Conservation (phyloP, 2,797 vertebrate genomes). For the Luscinia luscinia region DNA sequence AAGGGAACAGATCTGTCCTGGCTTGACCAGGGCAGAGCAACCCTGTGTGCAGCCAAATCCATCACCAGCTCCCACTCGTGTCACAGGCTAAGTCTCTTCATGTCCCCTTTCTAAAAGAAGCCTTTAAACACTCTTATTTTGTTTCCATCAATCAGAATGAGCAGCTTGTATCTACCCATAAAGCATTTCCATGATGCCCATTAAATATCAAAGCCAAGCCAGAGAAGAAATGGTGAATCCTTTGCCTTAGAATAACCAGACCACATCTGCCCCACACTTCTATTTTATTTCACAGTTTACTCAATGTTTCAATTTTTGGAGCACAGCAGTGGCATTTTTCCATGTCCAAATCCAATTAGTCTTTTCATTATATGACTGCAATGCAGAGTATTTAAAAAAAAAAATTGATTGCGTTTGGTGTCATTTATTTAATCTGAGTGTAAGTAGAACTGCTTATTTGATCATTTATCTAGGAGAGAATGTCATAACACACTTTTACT, state of each 20-base stretch:
- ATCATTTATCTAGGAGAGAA: not conserved
- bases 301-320: conserved; percentile 28
- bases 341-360: conserved; percentile 52
- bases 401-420: not conserved
- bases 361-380: conserved; percentile 15
- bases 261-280: not conserved
- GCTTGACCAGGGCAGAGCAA: not conserved
- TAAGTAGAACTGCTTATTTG: conserved; percentile 26
- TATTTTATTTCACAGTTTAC: conserved; percentile 15
- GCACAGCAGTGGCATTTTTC: conserved; percentile 13
- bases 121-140: not conserved
- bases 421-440: not conserved
- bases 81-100: not conserved
- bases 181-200: not conserved
- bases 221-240: not conserved
- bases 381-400: not conserved
- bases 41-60: not conserved
- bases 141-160: not conserved
- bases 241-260: not conserved
- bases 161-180: not conserved
- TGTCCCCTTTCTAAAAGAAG: not conserved
- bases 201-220: not conserved
- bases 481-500: not conserved
- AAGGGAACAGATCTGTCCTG: not conserved
- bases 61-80: not conserved